Percentiles rank a stretch among this genome's conserved stretches.
Evolutionary conservation across 1,140 invertebrate genomes (phyloP).

Genomic region (Habropoda laboriosa): DNA sequence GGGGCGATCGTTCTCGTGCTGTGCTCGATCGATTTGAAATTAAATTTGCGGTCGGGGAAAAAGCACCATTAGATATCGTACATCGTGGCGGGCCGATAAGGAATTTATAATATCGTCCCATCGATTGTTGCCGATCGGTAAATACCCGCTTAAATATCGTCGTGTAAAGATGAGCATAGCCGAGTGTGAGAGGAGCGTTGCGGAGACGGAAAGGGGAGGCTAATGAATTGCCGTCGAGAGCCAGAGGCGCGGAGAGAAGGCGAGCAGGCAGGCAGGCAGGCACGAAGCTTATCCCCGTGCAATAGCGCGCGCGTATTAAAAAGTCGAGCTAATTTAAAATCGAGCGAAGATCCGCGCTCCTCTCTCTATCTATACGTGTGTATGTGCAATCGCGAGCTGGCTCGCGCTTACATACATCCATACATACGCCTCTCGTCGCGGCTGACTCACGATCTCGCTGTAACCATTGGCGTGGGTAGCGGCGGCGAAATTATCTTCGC

Average conservation of each 20-base stretch:
- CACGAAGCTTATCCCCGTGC: conserved; percentile 73
- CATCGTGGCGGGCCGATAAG: conserved; percentile 51
- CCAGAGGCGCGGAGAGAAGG: conserved; percentile 37
- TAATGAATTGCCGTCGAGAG: conserved; percentile 67
- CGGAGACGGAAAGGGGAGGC: neutral
- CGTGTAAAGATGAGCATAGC: conserved; percentile 53
- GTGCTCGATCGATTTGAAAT: conserved; percentile 36
- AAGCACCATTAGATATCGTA: conserved; percentile 41
- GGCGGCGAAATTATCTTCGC: conserved; percentile 27
- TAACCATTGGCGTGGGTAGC: conserved; percentile 64
- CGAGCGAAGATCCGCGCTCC: conserved; percentile 71
- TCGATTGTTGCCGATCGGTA: conserved; percentile 60
- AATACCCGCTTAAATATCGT: conserved; percentile 63
- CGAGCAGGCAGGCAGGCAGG: too few relatives aligned
- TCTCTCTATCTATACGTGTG: conserved; percentile 5
- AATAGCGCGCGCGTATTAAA: conserved; percentile 71
- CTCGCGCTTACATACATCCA: conserved; percentile 23
- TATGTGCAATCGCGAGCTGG: conserved; percentile 59
- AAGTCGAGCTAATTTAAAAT: conserved; percentile 75
- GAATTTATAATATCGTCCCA: conserved; percentile 57
- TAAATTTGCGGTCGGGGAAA: conserved; percentile 37
- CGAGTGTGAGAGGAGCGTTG: conserved; percentile 9
- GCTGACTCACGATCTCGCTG: conserved; percentile 69
- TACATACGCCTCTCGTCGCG: neutral
- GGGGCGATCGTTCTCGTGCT: neutral